Percentiles rank a stretch among this genome's conserved stretches.
Conservation (phyloP, 2,888 invertebrate species). For the Lymantria dispar region DNA sequence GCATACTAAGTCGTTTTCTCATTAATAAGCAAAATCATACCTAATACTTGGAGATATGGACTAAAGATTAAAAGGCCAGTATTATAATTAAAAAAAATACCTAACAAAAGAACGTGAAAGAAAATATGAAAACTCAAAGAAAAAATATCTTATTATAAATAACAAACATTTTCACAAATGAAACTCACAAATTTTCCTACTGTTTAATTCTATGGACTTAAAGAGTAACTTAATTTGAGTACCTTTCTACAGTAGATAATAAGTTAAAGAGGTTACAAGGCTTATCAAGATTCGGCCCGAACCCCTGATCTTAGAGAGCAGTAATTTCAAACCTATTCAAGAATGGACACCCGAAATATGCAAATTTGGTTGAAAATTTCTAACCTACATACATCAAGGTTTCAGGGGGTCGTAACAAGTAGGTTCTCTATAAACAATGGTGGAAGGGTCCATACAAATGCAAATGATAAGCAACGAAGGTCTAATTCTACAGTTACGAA, state of each 20-base stretch:
- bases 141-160: too few relatives aligned
- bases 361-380: conserved; percentile 8
- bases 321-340: conserved; percentile 6
- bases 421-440: conserved; percentile 36
- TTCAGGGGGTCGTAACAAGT: conserved; percentile 6
- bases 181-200: conserved; percentile 1
- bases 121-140: too few relatives aligned
- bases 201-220: not conserved
- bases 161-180: not conserved
- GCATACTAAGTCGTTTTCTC: too few relatives aligned
- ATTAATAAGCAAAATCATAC: too few relatives aligned
- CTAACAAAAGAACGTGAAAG: too few relatives aligned
- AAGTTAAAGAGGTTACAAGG: not conserved
- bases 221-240: not conserved
- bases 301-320: conserved; percentile 1
- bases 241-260: not conserved
- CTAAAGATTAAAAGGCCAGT: too few relatives aligned
- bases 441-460: conserved; percentile 33
- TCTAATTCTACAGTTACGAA: conserved; percentile 23
- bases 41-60: too few relatives aligned
- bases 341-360: conserved; percentile 9
- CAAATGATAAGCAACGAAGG: conserved; percentile 24
- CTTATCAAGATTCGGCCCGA: not conserved
- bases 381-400: conserved; percentile 12
- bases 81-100: too few relatives aligned